These are phyloP conservation scores for Oscheius sp. DNA, from an alignment of 2,888 invertebrate species.

Conservation along the genomic window DNA sequence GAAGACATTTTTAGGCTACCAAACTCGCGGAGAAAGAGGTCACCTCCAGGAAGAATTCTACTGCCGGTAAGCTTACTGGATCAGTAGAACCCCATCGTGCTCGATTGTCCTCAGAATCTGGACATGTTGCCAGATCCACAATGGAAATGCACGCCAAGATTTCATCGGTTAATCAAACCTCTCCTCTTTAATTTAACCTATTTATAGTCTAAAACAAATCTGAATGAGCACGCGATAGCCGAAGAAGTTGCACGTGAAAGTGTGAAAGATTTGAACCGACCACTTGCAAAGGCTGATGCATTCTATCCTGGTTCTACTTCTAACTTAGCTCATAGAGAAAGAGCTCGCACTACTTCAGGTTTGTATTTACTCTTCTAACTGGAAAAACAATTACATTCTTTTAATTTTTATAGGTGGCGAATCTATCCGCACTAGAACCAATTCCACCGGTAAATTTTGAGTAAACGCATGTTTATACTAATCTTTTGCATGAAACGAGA, in stretches of 20 bases:
- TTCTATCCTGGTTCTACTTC: conserved; percentile 86
- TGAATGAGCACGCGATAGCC: conserved; percentile 60
- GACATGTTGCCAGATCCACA: conserved; percentile 66
- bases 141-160: conserved; percentile 58
- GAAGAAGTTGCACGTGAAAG: conserved; percentile 63
- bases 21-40: conserved; percentile 58
- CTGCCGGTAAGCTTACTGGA: background rate
- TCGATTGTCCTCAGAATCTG: conserved; percentile 33
- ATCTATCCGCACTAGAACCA: conserved; percentile 7
- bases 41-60: conserved; percentile 36
- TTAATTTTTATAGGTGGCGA: conserved; percentile 13
- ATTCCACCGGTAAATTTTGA: conserved; percentile 15
- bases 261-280: conserved; percentile 75
- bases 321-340: conserved; percentile 73
- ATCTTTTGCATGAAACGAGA: background rate
- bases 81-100: conserved; percentile 26
- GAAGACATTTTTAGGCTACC: conserved; percentile 46
- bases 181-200: conserved; percentile 16
- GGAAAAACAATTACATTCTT: background rate
- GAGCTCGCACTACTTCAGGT: conserved; percentile 48
- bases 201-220: conserved; percentile 15
- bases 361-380: background rate
- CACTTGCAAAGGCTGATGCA: conserved; percentile 87
- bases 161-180: conserved; percentile 8
- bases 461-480: conserved; percentile 5